Conservation (phyloP, 2,797 vertebrate genomes). For the Helarctos malayanus region DNA sequence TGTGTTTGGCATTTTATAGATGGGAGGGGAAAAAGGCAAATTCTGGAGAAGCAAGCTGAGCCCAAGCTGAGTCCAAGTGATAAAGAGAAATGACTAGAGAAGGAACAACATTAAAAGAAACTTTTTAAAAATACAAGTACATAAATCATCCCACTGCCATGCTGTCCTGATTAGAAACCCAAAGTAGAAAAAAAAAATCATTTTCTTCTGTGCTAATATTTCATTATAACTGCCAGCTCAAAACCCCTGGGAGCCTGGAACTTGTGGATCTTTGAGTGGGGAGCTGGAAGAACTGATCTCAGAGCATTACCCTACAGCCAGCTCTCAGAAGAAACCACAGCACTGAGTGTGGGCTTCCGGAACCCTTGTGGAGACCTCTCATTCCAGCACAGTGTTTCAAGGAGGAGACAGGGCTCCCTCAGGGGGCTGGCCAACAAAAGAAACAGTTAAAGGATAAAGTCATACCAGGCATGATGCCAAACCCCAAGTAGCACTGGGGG, state of each 20-base stretch:
- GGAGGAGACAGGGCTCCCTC: conserved; percentile 5
- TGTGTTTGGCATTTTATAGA: conserved; percentile 58
- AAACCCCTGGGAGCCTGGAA: not conserved
- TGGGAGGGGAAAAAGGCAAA: not conserved
- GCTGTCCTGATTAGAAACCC: conserved; percentile 69
- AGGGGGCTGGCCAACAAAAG: conserved; percentile 43
- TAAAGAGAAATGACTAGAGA: conserved; percentile 67
- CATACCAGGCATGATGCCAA: conserved; percentile 54
- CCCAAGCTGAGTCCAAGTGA: conserved; percentile 58
- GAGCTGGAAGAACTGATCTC: conserved; percentile 67
- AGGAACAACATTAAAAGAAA: conserved; percentile 42
- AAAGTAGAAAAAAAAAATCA: conserved; percentile 58
- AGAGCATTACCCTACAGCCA: conserved; percentile 40
- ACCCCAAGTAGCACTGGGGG: not conserved
- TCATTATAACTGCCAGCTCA: conserved; percentile 59
- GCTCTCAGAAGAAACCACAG: conserved; percentile 46
- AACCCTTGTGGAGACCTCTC: conserved; percentile 13
- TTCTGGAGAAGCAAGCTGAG: not conserved
- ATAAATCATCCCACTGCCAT: conserved; percentile 70
- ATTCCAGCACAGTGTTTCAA: conserved; percentile 32
- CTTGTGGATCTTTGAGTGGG: not conserved
- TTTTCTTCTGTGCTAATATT: conserved; percentile 65
- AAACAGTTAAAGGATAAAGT: conserved; percentile 55
- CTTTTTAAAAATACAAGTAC: conserved; percentile 64
- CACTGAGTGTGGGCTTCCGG: conserved; percentile 6